Percentiles rank a stretch among this genome's conserved stretches.
These are phyloP conservation scores for Bucco capensis DNA, from an alignment of 2,113 vertebrate genomes.

Conservation along the genomic window DNA sequence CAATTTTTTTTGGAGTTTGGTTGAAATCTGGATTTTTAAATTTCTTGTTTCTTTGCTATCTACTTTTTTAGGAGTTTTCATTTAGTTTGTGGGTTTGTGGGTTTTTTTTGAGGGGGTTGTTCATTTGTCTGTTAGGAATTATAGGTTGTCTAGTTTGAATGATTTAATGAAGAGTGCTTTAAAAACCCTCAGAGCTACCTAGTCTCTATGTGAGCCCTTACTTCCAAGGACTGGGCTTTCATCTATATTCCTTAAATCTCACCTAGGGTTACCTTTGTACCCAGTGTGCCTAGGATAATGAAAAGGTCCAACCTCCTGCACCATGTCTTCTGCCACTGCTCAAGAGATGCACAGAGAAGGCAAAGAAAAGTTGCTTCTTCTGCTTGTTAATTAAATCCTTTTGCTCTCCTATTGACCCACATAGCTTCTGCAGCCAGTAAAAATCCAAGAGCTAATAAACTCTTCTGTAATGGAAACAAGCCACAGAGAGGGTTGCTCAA, in stretches of 20 bases:
- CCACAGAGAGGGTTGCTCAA: background rate
- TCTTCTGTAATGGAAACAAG: slow-evolving; percentile 1
- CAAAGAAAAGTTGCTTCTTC: background rate
- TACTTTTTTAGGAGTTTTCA: background rate
- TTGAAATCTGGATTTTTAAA: background rate
- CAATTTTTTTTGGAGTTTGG: background rate
- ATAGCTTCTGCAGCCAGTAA: background rate
- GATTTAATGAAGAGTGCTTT: background rate
- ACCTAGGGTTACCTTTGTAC: background rate
- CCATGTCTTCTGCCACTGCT: background rate
- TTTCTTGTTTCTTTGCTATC: background rate
- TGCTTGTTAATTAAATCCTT: background rate
- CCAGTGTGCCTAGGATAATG: background rate
- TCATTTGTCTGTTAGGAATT: background rate
- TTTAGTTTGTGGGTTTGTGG: no score
- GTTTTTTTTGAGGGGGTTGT: no score
- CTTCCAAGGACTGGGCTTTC: background rate
- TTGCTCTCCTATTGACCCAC: background rate
- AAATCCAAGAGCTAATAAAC: background rate
- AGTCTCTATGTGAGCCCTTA: background rate
- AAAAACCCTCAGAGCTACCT: background rate
- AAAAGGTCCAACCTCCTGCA: background rate
- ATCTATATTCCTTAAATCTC: background rate
- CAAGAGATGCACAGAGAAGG: background rate
- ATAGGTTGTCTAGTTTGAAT: background rate